These are phyloP conservation scores for Chascanopsetta lugubris DNA, from an alignment of 2,113 vertebrate species.

Conservation along the genomic window DNA sequence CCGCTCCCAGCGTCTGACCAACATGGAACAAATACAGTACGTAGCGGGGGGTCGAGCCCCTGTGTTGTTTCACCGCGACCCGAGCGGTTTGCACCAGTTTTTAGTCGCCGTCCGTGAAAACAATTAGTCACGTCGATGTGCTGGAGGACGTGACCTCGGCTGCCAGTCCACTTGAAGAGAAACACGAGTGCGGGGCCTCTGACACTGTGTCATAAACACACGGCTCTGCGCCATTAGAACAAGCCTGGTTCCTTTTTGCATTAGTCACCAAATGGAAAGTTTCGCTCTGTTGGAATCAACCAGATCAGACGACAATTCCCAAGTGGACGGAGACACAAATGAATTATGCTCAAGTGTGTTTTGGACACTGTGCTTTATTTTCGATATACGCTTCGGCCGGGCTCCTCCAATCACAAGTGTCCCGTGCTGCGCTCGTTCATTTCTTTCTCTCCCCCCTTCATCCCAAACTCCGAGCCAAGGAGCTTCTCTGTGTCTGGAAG, in stretches of 20 bases:
- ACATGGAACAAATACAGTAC: slow-evolving; percentile 18
- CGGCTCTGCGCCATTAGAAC: slow-evolving; percentile 43
- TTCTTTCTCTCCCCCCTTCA: slow-evolving; percentile 23
- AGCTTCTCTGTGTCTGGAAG: slow-evolving; percentile 63
- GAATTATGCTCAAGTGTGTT: slow-evolving; percentile 44
- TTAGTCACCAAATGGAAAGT: slow-evolving; percentile 56
- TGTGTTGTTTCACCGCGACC: slow-evolving; percentile 32
- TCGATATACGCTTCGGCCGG: slow-evolving; percentile 48
- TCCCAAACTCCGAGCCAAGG: slow-evolving; percentile 41
- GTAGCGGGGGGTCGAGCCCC: slow-evolving; percentile 4
- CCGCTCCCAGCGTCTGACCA: slow-evolving; percentile 26
- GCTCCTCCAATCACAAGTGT: slow-evolving; percentile 56
- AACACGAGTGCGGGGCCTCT: slow-evolving; percentile 39
- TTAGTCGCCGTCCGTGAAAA: slow-evolving; percentile 7
- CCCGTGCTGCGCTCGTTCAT: slow-evolving; percentile 38
- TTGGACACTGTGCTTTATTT: slow-evolving; percentile 59
- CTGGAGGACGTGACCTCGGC: slow-evolving; percentile 39
- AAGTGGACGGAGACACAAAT: slow-evolving; percentile 36
- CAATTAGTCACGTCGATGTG: slow-evolving; percentile 42
- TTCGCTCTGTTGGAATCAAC: slow-evolving; percentile 49
- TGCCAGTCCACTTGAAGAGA: slow-evolving; percentile 25
- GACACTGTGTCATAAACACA: slow-evolving; percentile 58
- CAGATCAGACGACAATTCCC: slow-evolving; percentile 24
- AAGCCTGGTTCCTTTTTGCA: slow-evolving; percentile 34
- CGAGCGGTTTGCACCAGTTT: slow-evolving; percentile 10